These are phyloP conservation scores for Allygus modestus DNA, from an alignment of 2,888 invertebrate genomes.

Conservation along the genomic window DNA sequence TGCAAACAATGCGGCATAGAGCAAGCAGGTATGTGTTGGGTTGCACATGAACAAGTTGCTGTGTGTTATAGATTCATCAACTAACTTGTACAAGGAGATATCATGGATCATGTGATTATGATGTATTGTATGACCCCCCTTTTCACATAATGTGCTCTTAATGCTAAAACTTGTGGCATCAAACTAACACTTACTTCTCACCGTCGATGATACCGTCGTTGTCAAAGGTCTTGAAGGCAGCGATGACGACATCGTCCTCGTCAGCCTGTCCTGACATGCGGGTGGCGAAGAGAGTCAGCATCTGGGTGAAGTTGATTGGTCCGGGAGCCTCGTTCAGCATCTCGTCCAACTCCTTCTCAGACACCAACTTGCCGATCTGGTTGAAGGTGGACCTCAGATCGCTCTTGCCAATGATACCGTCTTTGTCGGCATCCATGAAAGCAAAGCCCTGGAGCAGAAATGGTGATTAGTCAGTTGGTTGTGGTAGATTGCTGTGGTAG, in stretches of 20 bases:
- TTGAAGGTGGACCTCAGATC: conserved; percentile 95
- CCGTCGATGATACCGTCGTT: conserved; percentile 92
- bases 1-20: too few species aligned
- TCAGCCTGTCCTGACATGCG: conserved; percentile 91
- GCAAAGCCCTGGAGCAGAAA: conserved; percentile 86
- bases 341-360: conserved; percentile 93
- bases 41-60: too few species aligned
- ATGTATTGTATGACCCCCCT: too few species aligned
- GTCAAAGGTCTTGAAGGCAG: conserved; percentile 95
- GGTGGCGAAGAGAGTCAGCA: conserved; percentile 93
- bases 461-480: not conserved
- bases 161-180: too few species aligned
- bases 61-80: too few species aligned
- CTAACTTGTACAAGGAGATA: too few species aligned
- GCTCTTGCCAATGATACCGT: conserved; percentile 90
- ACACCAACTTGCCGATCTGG: conserved; percentile 92
- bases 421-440: conserved; percentile 97
- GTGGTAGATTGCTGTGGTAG: not conserved
- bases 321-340: conserved; percentile 93
- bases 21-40: too few species aligned
- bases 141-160: too few species aligned
- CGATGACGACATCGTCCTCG: conserved; percentile 94
- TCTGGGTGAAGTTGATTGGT: conserved; percentile 97
- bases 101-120: too few species aligned
- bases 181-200: conserved; percentile 81